These are phyloP conservation scores for Micromussa lordhowensis DNA, from an alignment of 92 coral and sea anemone genomes.

Conservation along the genomic window DNA sequence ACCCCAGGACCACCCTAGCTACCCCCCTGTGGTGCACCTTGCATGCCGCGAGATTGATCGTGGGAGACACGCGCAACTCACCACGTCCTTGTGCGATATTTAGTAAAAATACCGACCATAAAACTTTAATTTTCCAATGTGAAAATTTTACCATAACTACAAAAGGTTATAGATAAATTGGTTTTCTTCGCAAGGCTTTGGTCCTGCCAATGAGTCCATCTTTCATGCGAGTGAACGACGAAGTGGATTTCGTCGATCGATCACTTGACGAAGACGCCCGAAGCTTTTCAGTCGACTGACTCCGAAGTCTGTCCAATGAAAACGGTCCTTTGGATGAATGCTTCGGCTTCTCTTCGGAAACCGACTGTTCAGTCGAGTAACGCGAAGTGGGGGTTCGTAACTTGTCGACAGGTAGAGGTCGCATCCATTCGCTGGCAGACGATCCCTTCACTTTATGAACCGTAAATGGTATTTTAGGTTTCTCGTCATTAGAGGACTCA, in stretches of 20 bases:
- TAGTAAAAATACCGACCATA: background rate
- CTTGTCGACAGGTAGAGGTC: constrained; percentile 41
- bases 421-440: constrained; percentile 50
- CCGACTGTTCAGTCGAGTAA: constrained; percentile 30
- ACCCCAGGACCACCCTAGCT: no score
- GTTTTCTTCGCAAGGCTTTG: constrained; percentile 39
- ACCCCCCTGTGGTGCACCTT: no score
- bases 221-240: constrained; percentile 54
- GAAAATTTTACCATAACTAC: background rate
- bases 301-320: constrained; percentile 52
- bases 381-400: constrained; percentile 10
- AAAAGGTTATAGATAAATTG: constrained; percentile 17
- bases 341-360: constrained; percentile 54
- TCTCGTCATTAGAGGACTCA: constrained; percentile 6
- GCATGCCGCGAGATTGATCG: no score
- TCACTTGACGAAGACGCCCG: constrained; percentile 37
- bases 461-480: constrained; percentile 43
- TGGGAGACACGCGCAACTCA: background rate
- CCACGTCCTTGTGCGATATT: background rate
- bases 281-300: constrained; percentile 55
- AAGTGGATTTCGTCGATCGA: constrained; percentile 24
- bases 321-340: constrained; percentile 41
- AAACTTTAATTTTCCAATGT: background rate
- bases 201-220: constrained; percentile 58
- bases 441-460: constrained; percentile 52